phyloP scores from a whole-genome alignment of 2,113 vertebrate genomes.

The Entelurus aequoreus region DNA sequence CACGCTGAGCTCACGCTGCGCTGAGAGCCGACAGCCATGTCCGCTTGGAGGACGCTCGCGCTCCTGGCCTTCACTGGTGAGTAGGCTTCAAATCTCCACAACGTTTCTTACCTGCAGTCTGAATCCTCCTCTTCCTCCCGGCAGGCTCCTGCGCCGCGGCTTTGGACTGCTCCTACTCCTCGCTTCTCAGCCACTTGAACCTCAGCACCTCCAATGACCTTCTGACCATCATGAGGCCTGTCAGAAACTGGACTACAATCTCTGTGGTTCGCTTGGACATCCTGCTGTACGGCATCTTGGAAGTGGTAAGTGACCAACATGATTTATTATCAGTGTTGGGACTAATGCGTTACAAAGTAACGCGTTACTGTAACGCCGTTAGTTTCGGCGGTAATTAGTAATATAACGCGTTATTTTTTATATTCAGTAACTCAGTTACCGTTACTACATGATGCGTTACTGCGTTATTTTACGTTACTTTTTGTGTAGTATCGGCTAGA shows the following conservation, averaged over 20 bases:
- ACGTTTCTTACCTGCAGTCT: too few relatives aligned
- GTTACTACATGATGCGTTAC: too few relatives aligned
- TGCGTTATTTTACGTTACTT: too few relatives aligned
- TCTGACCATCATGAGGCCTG: conserved; percentile 60
- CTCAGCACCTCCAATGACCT: conserved; percentile 38
- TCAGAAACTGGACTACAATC: conserved; percentile 40
- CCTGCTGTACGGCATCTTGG: conserved; percentile 59
- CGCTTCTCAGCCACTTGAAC: conserved; percentile 63
- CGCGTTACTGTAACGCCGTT: too few relatives aligned
- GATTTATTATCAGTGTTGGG: too few relatives aligned
- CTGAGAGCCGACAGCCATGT: conserved; percentile 27
- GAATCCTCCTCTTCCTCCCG: not conserved
- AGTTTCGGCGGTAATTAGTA: too few relatives aligned
- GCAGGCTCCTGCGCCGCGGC: conserved; percentile 3
- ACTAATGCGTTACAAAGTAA: too few relatives aligned
- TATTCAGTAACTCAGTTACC: too few relatives aligned
- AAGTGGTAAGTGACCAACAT: conserved; percentile 49
- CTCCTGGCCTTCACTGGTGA: conserved; percentile 24
- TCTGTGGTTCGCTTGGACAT: conserved; percentile 55
- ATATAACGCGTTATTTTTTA: too few relatives aligned
- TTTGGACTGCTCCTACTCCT: conserved; percentile 66
- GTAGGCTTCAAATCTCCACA: not conserved
- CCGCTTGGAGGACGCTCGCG: not conserved
- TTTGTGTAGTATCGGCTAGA: too few relatives aligned
- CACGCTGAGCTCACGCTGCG: not conserved